Evolutionary conservation across 2,888 invertebrate species (phyloP), one percentile per base, ranked within the genome.

Genomic region (Dryobota labecula): DNA sequence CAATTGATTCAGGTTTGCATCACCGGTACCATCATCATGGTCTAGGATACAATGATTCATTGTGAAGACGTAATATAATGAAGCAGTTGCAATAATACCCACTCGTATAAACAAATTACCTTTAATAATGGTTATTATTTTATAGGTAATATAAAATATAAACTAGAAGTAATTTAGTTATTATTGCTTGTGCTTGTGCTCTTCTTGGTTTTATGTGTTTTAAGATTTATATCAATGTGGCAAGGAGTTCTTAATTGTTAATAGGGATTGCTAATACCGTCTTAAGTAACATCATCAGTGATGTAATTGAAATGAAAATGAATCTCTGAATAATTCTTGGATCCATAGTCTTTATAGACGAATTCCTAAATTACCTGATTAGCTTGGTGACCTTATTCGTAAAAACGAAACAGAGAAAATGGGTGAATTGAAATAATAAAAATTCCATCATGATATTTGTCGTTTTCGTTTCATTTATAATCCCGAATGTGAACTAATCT

Each of bases 41-140:
- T 72, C 81, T 73, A 6, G 38, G 64, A 72, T 65, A 18, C 41
- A 56, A 69, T 76, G 81, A 79, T 58, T 79, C 81, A 79, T 72
- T 69, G 54, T 45, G 33, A 30, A 68, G 62, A 43, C 27, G 45
- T 63, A 49, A 60, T 71, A 20, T 58, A 53, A 66, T 49, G 18
- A 64, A 62, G n/a, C 53, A 61, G 20, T 75, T 63, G 24, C 75
- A 61, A 54, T 70, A 57, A 60, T 63, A 67, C 24, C 3, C 18
- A 36, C 57, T 61, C 45, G 27, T 54, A 76, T 72, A 80, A 68
- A 66, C 69, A 80, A 77, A 80, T 80, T 76, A 76, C 54, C 51
- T 47, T 4, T 66, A 80, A 66, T 80, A 66, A 72, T 56, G 20
- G 41, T 13, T 66, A 63, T 69, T 54, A 80, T 79, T 80, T 62